These are phyloP conservation scores for Psammodynastes pulverulentus DNA, from an alignment of 2,113 vertebrate genomes.

Conservation along the genomic window DNA sequence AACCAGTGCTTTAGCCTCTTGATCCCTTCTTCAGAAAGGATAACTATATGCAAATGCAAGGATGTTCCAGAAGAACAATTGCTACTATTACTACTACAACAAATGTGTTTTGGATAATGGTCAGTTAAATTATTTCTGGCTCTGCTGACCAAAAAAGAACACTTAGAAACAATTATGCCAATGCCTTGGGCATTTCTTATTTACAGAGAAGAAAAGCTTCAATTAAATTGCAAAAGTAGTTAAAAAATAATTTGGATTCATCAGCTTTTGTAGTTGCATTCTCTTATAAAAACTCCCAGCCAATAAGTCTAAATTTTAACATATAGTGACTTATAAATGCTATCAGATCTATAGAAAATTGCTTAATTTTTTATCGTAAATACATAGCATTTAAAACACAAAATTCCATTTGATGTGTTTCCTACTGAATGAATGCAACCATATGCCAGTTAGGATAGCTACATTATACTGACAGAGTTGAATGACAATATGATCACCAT, in stretches of 20 bases:
- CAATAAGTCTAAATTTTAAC: not conserved
- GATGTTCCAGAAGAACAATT: not conserved
- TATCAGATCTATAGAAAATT: not conserved
- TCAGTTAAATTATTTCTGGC: not conserved
- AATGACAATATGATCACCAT: not conserved
- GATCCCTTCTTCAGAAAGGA: not conserved
- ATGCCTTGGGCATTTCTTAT: not conserved
- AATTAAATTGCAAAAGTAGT: not conserved
- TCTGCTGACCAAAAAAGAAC: not conserved
- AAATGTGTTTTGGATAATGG: not conserved
- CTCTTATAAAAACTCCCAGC: not conserved
- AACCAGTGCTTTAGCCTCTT: not conserved
- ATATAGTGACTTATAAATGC: not conserved
- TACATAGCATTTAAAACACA: not conserved
- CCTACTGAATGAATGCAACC: not conserved
- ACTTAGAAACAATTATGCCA: not conserved
- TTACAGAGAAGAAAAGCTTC: not conserved
- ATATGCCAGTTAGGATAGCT: not conserved
- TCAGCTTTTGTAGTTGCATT: not conserved
- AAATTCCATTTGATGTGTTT: not conserved
- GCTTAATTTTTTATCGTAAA: not conserved
- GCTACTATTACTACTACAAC: not conserved
- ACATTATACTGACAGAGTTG: not conserved
- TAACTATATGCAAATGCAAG: not conserved
- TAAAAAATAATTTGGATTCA: not conserved